Evolutionary conservation across 2,113 vertebrate species (phyloP).

Genomic region (Cynopterus brachyotis): DNA sequence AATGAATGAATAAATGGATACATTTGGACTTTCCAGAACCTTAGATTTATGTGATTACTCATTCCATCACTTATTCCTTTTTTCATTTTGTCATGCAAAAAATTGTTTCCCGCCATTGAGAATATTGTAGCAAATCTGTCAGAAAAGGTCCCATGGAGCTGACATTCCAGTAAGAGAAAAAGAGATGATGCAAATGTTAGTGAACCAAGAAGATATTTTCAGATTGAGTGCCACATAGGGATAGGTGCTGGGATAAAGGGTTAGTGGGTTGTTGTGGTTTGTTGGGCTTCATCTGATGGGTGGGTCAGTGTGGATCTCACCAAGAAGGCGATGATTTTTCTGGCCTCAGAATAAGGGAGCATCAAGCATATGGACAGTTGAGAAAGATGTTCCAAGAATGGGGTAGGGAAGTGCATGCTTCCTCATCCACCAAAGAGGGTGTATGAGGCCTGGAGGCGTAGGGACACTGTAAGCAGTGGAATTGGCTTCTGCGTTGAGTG

Average conservation of each 20-base stretch:
- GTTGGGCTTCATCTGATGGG: background rate
- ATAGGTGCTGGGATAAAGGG: accelerated
- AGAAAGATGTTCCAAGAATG: background rate
- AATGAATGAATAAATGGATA: background rate
- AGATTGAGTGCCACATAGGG: too few relatives aligned
- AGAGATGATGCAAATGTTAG: background rate
- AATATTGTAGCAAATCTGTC: background rate
- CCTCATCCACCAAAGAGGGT: background rate
- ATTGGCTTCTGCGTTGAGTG: accelerated
- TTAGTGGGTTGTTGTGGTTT: background rate
- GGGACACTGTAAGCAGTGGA: accelerated
- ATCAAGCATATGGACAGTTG: accelerated
- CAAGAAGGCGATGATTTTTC: background rate
- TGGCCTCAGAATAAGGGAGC: background rate
- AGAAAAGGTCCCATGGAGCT: background rate
- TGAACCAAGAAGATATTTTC: background rate
- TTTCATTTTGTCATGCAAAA: background rate
- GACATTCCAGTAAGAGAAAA: background rate
- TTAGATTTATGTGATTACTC: background rate
- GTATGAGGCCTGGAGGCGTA: accelerated
- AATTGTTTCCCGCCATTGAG: background rate
- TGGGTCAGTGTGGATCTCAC: background rate
- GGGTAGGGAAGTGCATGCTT: accelerated
- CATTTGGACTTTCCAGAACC: background rate
- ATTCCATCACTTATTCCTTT: background rate